Percentiles rank a stretch among this genome's conserved stretches.
These are phyloP conservation scores for Ditula angustiorana DNA, from an alignment of 2,888 invertebrate genomes.

Conservation along the genomic window DNA sequence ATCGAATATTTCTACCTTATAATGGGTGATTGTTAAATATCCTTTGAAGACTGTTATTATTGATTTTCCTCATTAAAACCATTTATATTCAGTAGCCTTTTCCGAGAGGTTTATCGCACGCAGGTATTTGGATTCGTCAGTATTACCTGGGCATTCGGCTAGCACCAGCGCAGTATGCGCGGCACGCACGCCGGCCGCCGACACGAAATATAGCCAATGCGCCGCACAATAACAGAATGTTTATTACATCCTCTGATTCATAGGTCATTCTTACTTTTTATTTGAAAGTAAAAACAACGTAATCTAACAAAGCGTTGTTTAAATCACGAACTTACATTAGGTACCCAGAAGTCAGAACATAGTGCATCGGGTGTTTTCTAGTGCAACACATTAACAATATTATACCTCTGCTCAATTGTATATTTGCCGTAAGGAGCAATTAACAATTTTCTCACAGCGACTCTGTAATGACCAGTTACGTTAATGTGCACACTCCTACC, in stretches of 20 bases:
- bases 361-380: constrained; percentile 10
- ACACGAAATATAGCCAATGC: constrained; percentile 27
- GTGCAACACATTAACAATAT: constrained; percentile 8
- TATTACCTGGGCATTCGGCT: constrained; percentile 21
- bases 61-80: not conserved
- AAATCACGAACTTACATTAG: not conserved
- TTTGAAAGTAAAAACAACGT: constrained; percentile 35
- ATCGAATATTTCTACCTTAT: not conserved
- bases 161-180: constrained; percentile 24
- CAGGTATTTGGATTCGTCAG: constrained; percentile 2
- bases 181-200: constrained; percentile 22
- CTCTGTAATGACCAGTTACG: constrained; percentile 40
- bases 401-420: constrained; percentile 9
- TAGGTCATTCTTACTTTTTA: constrained; percentile 36
- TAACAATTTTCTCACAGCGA: constrained; percentile 32
- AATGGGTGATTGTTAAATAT: not conserved
- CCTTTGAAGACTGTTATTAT: not conserved
- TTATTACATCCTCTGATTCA: constrained; percentile 38
- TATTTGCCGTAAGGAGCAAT: constrained; percentile 24
- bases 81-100: constrained; percentile 16
- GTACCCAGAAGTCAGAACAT: not conserved
- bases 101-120: constrained; percentile 6
- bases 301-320: not conserved
- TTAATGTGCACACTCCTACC: constrained; percentile 30
- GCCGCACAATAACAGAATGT: constrained; percentile 29